phyloP scores from a whole-genome alignment of 2,888 invertebrate species.

The Gymnoscelis rufifasciata region DNA sequence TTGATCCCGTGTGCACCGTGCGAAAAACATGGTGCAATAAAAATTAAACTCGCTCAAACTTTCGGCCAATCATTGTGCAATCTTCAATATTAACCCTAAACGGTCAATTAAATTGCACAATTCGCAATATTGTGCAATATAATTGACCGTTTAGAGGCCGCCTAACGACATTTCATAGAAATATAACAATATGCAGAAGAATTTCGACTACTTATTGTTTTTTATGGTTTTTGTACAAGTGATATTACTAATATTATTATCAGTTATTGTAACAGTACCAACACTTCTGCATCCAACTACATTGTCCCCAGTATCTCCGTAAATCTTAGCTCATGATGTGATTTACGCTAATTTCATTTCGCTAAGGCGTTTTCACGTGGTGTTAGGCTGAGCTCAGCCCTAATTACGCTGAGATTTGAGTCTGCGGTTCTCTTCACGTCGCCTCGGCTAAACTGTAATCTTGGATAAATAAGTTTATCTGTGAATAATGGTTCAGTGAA shows the following conservation, averaged over 20 bases:
- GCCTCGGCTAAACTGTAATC: constrained; percentile 22
- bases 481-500: constrained; percentile 2
- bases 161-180: too few relatives aligned
- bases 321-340: constrained; percentile 70
- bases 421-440: constrained; percentile 26
- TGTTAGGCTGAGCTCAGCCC: constrained; percentile 50
- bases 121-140: too few relatives aligned
- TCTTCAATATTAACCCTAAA: too few relatives aligned
- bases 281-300: background rate
- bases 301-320: constrained; percentile 34
- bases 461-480: constrained; percentile 1
- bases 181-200: too few relatives aligned
- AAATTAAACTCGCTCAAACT: too few relatives aligned
- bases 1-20: too few relatives aligned
- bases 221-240: too few relatives aligned
- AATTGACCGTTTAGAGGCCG: too few relatives aligned
- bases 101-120: too few relatives aligned
- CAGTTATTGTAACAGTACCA: background rate
- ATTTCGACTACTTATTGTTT: too few relatives aligned
- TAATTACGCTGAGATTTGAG: constrained; percentile 47
- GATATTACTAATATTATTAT: background rate
- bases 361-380: constrained; percentile 54
- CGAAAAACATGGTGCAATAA: too few relatives aligned
- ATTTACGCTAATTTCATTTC: constrained; percentile 76
- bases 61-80: too few relatives aligned